These are phyloP conservation scores for Callimorpha dominula DNA, from an alignment of 2,888 invertebrate species.

Conservation along the genomic window DNA sequence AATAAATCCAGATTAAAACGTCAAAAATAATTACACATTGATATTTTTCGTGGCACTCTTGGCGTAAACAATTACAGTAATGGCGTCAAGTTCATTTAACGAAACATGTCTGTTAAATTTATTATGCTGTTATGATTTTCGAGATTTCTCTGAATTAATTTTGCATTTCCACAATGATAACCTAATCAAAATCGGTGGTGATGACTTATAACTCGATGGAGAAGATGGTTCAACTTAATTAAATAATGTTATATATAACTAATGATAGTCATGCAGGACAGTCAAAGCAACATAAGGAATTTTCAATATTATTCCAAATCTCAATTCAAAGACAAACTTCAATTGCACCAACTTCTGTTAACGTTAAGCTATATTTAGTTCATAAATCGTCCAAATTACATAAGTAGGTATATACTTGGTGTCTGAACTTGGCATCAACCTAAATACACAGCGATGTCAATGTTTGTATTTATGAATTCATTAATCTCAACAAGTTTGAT, in stretches of 20 bases:
- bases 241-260: neutral
- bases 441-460: constrained; percentile 58
- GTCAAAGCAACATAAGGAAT: neutral
- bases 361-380: neutral
- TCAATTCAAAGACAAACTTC: neutral
- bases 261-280: neutral
- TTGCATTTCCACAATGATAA: neutral
- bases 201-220: neutral
- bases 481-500: constrained; percentile 59
- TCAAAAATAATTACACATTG: constrained; percentile 11
- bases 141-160: neutral
- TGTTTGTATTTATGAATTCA: constrained; percentile 63
- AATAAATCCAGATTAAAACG: constrained; percentile 42
- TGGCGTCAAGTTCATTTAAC: constrained; percentile 6
- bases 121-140: constrained; percentile 1
- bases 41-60: constrained; percentile 11
- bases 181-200: neutral
- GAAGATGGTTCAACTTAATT: neutral
- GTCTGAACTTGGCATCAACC: constrained; percentile 81
- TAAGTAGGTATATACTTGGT: constrained; percentile 3
- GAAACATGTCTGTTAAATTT: constrained; percentile 5
- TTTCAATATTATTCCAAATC: neutral
- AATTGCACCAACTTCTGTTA: neutral
- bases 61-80: constrained; percentile 9
- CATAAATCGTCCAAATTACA: neutral